phyloP scores from a whole-genome alignment of 2,797 vertebrate species.

The Pyrocephalus nanus region DNA sequence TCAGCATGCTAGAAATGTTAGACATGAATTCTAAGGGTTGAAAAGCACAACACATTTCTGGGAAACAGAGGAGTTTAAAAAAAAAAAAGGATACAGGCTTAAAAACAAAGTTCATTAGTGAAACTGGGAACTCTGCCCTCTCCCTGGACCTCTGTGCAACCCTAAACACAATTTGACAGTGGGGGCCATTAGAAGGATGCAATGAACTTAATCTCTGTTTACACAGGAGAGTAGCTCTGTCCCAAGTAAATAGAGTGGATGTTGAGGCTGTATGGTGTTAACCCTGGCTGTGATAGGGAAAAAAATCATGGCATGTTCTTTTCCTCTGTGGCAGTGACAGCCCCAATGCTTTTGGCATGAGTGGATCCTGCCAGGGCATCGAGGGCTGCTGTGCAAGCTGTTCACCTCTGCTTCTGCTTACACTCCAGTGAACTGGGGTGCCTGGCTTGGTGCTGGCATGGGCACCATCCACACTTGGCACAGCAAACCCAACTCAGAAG shows the following conservation, averaged over 20 bases:
- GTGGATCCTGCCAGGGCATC: background rate
- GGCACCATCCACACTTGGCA: background rate
- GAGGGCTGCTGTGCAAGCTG: background rate
- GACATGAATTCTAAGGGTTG: background rate
- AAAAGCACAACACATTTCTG: slow-evolving; percentile 35
- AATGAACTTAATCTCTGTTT: slow-evolving; percentile 28
- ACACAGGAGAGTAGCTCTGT: background rate
- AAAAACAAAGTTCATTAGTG: background rate
- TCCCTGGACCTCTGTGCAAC: background rate
- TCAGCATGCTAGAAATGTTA: background rate
- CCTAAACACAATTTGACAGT: background rate
- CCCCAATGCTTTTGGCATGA: background rate
- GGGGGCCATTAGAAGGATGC: background rate
- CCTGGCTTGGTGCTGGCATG: background rate
- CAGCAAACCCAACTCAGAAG: background rate
- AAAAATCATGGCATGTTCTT: background rate
- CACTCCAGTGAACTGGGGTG: background rate
- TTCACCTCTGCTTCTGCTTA: background rate
- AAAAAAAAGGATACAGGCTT: background rate
- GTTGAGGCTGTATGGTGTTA: background rate
- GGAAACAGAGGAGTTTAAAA: background rate
- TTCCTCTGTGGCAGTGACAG: background rate
- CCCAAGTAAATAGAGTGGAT: background rate
- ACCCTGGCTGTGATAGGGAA: background rate
- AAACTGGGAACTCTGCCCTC: slow-evolving; percentile 20